A percentile compares a stretch with the other conserved stretches of the same genome.
phyloP scores from a whole-genome alignment of 2,797 vertebrate genomes.

The Alosa sapidissima region DNA sequence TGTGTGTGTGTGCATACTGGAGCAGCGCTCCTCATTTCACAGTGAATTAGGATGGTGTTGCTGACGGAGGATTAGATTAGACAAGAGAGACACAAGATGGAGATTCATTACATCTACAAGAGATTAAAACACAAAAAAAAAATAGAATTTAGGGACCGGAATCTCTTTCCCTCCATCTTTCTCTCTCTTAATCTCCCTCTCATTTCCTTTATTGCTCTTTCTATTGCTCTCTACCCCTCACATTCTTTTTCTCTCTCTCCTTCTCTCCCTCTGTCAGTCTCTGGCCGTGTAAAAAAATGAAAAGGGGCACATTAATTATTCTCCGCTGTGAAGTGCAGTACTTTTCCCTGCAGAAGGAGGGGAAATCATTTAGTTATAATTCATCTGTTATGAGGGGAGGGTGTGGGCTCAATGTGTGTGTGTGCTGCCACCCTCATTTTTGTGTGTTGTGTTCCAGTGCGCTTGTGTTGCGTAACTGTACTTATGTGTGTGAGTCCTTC shows the following conservation, averaged over 20 bases:
- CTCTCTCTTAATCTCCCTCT: not conserved
- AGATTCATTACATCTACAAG: constrained; percentile 8
- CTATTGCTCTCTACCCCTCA: not conserved
- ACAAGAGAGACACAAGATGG: constrained; percentile 6
- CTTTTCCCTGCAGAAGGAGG: not conserved
- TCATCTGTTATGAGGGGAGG: not conserved
- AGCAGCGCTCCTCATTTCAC: not conserved
- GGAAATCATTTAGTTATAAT: constrained; percentile 7
- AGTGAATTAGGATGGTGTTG: not conserved
- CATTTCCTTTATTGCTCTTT: too few species aligned
- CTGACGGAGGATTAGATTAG: not conserved
- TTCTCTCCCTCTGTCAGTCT: not conserved
- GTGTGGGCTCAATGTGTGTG: not conserved
- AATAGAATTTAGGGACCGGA: not conserved
- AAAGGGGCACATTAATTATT: not conserved
- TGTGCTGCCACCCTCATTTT: not conserved
- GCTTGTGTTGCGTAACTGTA: not conserved
- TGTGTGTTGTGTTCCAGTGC: not conserved
- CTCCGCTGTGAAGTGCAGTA: not conserved
- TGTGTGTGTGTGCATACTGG: not conserved
- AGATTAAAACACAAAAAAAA: constrained; percentile 5
- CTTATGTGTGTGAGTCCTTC: not conserved
- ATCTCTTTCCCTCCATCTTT: not conserved
- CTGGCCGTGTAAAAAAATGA: not conserved
- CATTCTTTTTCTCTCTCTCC: not conserved